Evolutionary conservation across 2,888 invertebrate species (phyloP).

Genomic region (Cheilosia vernalis): DNA sequence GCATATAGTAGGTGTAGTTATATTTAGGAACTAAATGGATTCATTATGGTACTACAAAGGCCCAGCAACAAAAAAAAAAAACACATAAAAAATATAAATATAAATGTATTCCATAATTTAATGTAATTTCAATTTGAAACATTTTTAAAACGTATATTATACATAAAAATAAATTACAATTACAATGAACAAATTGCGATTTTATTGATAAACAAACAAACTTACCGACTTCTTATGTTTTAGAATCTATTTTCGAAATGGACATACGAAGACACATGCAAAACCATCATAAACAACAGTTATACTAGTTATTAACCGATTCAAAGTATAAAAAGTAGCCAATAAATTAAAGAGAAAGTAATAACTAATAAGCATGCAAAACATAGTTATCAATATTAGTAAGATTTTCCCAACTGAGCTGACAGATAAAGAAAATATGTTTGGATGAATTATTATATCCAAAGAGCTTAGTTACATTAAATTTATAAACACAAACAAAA

Average conservation of each 20-base stretch:
- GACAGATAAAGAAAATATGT: slow-evolving; percentile 6
- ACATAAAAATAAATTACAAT: slow-evolving; percentile 32
- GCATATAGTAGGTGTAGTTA: slow-evolving; percentile 54
- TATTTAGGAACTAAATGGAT: slow-evolving; percentile 55
- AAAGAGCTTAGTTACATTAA: slow-evolving; percentile 33
- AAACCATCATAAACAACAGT: slow-evolving; percentile 16
- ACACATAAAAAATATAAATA: slow-evolving; percentile 43
- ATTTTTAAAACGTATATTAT: slow-evolving; percentile 34
- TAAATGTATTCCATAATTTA: slow-evolving; percentile 72
- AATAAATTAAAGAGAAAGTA: slow-evolving; percentile 18
- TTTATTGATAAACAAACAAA: slow-evolving; percentile 47
- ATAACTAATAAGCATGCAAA: slow-evolving; percentile 28
- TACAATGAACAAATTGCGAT: slow-evolving; percentile 53
- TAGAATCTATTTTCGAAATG: slow-evolving; percentile 63
- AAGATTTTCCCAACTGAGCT: slow-evolving; percentile 39
- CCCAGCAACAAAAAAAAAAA: slow-evolving; percentile 35
- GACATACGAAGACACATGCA: slow-evolving; percentile 16
- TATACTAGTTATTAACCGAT: slow-evolving; percentile 42
- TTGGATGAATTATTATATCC: slow-evolving; percentile 32
- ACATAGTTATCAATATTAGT: slow-evolving; percentile 46
- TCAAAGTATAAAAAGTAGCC: slow-evolving; percentile 37
- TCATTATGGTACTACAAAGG: slow-evolving; percentile 58
- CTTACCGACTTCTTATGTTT: slow-evolving; percentile 63
- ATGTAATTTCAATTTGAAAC: slow-evolving; percentile 68
- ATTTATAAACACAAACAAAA: slow-evolving; percentile 19